Base-by-base conservation (phyloP, 64 coral and sea anemone genomes). In the Montipora foliosa region DNA sequence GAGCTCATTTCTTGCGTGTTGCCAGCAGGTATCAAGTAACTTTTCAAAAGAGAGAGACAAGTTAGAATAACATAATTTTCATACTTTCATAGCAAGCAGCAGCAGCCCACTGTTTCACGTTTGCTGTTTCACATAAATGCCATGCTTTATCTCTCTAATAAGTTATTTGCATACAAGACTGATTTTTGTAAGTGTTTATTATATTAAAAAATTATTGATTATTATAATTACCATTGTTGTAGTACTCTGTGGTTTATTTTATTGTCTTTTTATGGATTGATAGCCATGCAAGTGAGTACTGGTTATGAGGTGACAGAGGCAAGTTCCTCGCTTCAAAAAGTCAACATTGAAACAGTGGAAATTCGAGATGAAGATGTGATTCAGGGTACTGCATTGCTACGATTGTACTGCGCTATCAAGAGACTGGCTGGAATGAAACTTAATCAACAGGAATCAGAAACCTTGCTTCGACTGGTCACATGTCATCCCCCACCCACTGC, bases 221-320 rank as follows among this genome's bases (percentile, higher is more conserved):
- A 37, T 37, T 37, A 37, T 37, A 37, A 37, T 37, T 37, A 37
- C 37, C 37, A 37, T 37, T 37, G 37, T 24, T 57, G 53, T 57
- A 11, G 11, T 8, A 57, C 53, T 57, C 11, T 12, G 8, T 15
- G 13, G 13, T 14, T 86, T 11, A 84, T 55, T n/a, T 51, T 67
- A 16, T 83, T 52, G 67, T 71, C 5, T 21, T 71, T 5, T 71
- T 21, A 1, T 71, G 17, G 8, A 45, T 61, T 74, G 16, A 9
- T 29, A 98, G 97, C 97, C 11, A 98, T 98, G 97, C 90, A 98
- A 79, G 89, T 98, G 9, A 94, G 78, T 77, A 98, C 97, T 79
- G 97, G 95, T 79, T 98, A 94, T 89, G 97, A 98, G 49, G 79
- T 98, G 9, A 44, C 95, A n/a, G 91, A 95, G 37, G 97, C 95